Conservation (phyloP, 2,113 vertebrate genomes). For the Scortum barcoo region DNA sequence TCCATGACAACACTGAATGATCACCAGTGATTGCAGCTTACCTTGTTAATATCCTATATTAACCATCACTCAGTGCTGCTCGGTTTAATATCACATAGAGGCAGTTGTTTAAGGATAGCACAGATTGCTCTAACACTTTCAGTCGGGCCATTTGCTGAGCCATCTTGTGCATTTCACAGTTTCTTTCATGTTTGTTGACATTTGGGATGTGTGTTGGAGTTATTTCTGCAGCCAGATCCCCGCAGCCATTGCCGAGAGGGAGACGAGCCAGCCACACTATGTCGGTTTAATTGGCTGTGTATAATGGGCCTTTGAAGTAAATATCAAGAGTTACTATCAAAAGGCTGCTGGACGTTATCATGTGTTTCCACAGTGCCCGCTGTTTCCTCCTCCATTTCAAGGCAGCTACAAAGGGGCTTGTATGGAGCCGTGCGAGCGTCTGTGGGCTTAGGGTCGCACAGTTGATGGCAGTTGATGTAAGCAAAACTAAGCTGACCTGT, state of each 20-base stretch:
- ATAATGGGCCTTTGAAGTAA: conserved; percentile 73
- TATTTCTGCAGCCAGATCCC: conserved; percentile 50
- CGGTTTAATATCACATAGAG: neutral
- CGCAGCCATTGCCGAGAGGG: conserved; percentile 41
- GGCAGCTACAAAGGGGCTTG: conserved; percentile 9
- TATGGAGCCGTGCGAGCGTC: conserved; percentile 2
- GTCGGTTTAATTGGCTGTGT: conserved; percentile 70
- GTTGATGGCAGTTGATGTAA: conserved; percentile 18
- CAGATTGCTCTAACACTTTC: conserved; percentile 38
- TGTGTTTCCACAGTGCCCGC: conserved; percentile 28
- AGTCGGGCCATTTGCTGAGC: conserved; percentile 34
- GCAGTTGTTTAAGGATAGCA: conserved; percentile 6
- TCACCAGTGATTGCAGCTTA: neutral
- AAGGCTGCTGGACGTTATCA: conserved; percentile 59
- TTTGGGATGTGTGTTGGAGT: conserved; percentile 67
- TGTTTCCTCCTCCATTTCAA: conserved; percentile 33
- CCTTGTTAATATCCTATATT: neutral
- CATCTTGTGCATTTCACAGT: conserved; percentile 58
- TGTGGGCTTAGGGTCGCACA: neutral
- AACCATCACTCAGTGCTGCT: neutral
- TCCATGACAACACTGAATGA: neutral
- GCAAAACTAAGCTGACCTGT: conserved; percentile 39
- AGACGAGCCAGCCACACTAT: conserved; percentile 44
- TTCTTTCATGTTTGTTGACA: conserved; percentile 74
- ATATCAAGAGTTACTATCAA: conserved; percentile 72